Percentiles rank a stretch among this genome's conserved stretches.
Evolutionary conservation across 2,113 vertebrate species (phyloP).

Genomic region (Vulpes vulpes): DNA sequence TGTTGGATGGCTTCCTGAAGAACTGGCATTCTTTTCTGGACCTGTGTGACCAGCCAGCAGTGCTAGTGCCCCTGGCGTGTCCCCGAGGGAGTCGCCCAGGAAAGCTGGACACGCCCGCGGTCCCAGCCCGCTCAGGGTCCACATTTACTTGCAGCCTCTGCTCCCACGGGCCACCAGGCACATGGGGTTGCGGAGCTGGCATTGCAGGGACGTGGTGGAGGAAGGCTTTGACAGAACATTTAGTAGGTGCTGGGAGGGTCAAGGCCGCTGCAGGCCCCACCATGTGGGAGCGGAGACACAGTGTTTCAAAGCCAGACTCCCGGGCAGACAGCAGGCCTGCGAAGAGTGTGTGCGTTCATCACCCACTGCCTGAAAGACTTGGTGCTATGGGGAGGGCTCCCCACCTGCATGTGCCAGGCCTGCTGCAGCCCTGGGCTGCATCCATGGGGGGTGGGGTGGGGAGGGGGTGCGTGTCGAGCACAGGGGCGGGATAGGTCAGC

Average conservation of each 20-base stretch:
- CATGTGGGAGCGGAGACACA: neutral
- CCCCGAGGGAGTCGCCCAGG: neutral
- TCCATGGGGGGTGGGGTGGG: too few species aligned
- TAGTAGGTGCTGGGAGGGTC: too few species aligned
- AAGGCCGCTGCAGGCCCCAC: neutral
- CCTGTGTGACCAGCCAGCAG: neutral
- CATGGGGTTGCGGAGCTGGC: neutral
- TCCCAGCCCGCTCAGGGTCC: neutral
- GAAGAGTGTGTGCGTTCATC: neutral
- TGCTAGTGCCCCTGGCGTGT: neutral
- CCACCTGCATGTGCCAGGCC: neutral
- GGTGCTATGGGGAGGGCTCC: neutral
- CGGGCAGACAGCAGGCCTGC: too few species aligned
- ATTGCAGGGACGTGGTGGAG: neutral
- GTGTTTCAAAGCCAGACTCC: neutral
- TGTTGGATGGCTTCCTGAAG: neutral
- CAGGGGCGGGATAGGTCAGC: neutral
- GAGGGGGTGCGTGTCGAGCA: too few species aligned
- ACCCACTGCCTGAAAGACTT: rapidly evolving
- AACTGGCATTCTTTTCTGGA: rapidly evolving
- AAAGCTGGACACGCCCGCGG: rapidly evolving
- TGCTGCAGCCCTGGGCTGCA: neutral
- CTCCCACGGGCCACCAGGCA: neutral
- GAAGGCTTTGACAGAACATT: neutral
- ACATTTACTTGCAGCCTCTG: neutral